Base-by-base conservation (phyloP, 2,113 vertebrate genomes). In the Leptobrachium ailaonicum region DNA sequence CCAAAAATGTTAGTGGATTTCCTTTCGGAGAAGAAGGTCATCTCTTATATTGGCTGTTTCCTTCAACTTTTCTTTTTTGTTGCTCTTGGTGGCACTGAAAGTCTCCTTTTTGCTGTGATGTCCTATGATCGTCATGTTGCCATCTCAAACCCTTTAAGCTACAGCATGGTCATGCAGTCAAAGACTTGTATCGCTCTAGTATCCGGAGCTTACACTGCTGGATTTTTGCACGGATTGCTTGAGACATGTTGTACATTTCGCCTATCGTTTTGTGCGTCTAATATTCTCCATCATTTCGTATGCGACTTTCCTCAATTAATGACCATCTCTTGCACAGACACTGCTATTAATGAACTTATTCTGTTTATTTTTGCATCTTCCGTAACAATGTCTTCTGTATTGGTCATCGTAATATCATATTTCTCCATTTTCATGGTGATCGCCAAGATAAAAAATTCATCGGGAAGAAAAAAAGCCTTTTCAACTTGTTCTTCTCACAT, bases 271-370 rank as follows among this genome's bases (percentile, higher is more conserved):
- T 68, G 66, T 68, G 40, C 79, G 4, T 66, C 69, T 41, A 87
- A 83, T 20, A 2, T 69, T 6, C 83, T 86, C 14, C 83, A 88
- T 32, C 84, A 87, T 56, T 88, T 83, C 44, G 87, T 87, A 60
- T 87, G 85, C 75, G 81, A 88, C 14, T 74, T 80, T 2, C 82
- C 84, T 0, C 86, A 82, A 0, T 82, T 88, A 4, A 69, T 86
- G 11, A 87, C 85, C 54, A 1, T 86, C 70, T 84, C 83, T 0
- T 86, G 85, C 63, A 78, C 80, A 0, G 83, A 86, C 8, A 50
- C 47, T 5, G 4, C 47, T 50, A 50, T 50, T 50, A 50, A 50
- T 50, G 47, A 50, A 50, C 47, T 50, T 50, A 50, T 50, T 50
- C 4, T 50, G 8, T 50, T 50, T 50, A 50, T 50, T 50, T 50